Conservation (phyloP, 2,797 vertebrate species). For the Acridotheres tristis region DNA sequence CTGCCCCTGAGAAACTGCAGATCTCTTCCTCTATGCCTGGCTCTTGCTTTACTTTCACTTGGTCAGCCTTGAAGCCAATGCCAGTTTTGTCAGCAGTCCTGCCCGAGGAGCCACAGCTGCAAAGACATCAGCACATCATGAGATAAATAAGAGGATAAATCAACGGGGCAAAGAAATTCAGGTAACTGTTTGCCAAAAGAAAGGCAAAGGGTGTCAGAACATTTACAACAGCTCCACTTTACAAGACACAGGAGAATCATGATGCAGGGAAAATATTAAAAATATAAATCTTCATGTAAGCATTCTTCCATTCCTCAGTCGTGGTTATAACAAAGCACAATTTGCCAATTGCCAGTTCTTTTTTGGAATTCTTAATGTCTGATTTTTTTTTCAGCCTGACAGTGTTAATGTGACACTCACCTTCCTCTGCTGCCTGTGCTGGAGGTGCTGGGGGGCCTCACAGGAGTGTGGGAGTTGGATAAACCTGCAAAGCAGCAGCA, state of each 20-base stretch:
- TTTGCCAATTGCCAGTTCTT: background rate
- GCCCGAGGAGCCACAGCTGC: slow-evolving; percentile 92
- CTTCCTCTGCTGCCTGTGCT: slow-evolving; percentile 98
- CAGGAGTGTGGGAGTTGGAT: slow-evolving; percentile 93
- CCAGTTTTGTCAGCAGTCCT: slow-evolving; percentile 78
- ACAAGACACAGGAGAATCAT: background rate
- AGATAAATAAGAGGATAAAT: background rate
- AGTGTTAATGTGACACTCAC: slow-evolving; percentile 69
- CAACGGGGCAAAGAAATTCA: background rate
- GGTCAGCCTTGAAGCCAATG: slow-evolving; percentile 81
- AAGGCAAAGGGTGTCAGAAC: background rate
- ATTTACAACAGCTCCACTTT: background rate
- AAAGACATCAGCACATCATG: background rate
- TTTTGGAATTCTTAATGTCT: background rate
- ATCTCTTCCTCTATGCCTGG: slow-evolving; percentile 89
- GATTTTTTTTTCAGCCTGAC: background rate
- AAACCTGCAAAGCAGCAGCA: slow-evolving; percentile 79
- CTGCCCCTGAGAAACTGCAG: slow-evolving; percentile 86
- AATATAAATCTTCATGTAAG: background rate
- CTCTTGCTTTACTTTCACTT: slow-evolving; percentile 94
- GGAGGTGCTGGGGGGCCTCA: slow-evolving; percentile 95
- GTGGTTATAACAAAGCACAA: background rate
- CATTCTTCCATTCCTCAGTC: background rate
- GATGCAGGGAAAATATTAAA: background rate
- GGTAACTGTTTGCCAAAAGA: background rate